phyloP scores from a whole-genome alignment of 1,140 invertebrate species.

The Melitaea cinxia region DNA sequence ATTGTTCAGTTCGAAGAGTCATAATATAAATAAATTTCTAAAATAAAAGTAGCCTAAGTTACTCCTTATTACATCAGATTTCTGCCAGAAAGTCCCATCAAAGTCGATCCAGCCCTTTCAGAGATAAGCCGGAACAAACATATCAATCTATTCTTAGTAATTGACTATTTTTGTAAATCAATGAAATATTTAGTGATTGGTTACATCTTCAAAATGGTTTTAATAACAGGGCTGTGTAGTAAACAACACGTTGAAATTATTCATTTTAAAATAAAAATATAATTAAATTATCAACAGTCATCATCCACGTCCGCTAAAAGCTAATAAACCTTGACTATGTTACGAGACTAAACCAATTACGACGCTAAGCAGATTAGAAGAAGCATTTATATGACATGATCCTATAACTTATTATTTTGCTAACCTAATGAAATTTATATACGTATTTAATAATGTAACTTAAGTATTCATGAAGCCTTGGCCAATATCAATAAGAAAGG shows the following conservation, averaged over 20 bases:
- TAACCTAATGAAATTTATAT: background rate
- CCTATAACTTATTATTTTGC: conserved; percentile 8
- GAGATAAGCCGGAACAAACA: conserved; percentile 38
- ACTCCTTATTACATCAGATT: too few species aligned
- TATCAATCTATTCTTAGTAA: too few species aligned
- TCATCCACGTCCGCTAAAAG: background rate
- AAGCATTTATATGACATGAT: conserved; percentile 7
- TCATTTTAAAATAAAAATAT: conserved; percentile 3
- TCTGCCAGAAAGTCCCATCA: conserved; percentile 14
- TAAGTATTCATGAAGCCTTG: too few species aligned
- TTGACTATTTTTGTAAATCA: too few species aligned
- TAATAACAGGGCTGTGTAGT: too few species aligned
- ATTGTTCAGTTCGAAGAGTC: too few species aligned
- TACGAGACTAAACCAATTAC: conserved; percentile 12
- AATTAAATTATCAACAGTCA: background rate
- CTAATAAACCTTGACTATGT: background rate
- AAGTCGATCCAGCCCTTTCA: conserved; percentile 28
- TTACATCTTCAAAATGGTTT: too few species aligned
- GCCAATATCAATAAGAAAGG: too few species aligned
- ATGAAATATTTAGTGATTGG: too few species aligned
- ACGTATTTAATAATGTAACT: background rate
- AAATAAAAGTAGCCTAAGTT: too few species aligned
- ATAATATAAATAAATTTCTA: too few species aligned
- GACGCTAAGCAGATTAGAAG: conserved; percentile 15
- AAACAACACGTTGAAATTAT: background rate